Evolutionary conservation across 1,140 invertebrate species (phyloP), one percentile per base, ranked within the genome.

Genomic region (Heterodera carotae): DNA sequence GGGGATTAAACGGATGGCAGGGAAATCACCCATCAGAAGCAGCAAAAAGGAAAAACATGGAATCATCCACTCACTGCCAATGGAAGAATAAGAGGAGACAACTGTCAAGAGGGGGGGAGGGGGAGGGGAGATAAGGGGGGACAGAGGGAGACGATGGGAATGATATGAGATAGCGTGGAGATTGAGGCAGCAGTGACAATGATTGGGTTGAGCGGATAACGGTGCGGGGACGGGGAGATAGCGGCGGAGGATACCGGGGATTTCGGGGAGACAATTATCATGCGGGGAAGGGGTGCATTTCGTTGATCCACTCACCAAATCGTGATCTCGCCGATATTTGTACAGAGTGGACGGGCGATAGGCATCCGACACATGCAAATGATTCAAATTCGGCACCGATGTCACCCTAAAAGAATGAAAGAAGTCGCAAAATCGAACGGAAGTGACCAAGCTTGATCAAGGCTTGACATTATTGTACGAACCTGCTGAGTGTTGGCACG

Each of bases 341-440:
- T 84, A 85, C 8, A 85, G 71, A 69, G 84, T 86, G 18, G 83
- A 82, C n/a, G 85, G 77, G 7, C 76, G 77, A 62, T 81, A 84
- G 25, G 67, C 33, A 39, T 69, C 76, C 67, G 75, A 76, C 31
- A 85, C 84, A 56, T 80, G 80, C 27, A 84, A n/a, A 64, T 76
- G 78, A 53, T 67, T 59, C 53, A 87, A 74, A 74, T 88, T 87
- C 15, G 86, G 86, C 12, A 87, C 83, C 10, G 86, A 87, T 22
- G 81, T 82, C 7, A 85, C 84, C 39, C 84, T 83, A 34, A 64
- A 84, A 82, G 0, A 83, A 69, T 29, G 73, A 76, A 66, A 56
- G 66, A 22, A n/a, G 29, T n/a, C n/a, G n/a, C n/a, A n/a, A n/a
- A n/a, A n/a, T n/a, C n/a, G n/a, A n/a, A n/a, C n/a, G n/a, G n/a